Percentiles rank a stretch among this genome's conserved stretches.
Evolutionary conservation across 1,140 invertebrate species (phyloP).

Genomic region (Ceratina calcarata): DNA sequence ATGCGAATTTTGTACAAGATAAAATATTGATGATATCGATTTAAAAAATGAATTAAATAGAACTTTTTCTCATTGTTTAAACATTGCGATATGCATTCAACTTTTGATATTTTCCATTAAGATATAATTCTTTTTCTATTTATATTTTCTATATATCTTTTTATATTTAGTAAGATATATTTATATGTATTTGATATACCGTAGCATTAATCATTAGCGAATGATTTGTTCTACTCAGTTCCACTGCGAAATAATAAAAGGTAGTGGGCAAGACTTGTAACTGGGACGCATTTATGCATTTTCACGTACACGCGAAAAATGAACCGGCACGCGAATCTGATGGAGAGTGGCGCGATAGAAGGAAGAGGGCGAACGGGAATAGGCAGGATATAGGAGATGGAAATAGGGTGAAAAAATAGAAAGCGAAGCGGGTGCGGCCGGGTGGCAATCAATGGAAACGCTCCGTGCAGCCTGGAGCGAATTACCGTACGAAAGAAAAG

Average conservation of each 20-base stretch:
- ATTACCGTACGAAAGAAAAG: constrained; percentile 52
- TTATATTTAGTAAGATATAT: too few species aligned
- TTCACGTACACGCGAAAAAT: constrained; percentile 18
- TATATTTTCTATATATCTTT: too few species aligned
- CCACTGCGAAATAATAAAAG: background rate
- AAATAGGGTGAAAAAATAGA: background rate
- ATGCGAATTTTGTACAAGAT: too few species aligned
- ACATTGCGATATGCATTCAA: too few species aligned
- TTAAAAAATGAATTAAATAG: too few species aligned
- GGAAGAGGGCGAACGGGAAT: background rate
- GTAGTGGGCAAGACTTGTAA: background rate
- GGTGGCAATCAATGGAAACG: constrained; percentile 35
- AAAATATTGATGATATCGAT: too few species aligned
- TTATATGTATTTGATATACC: too few species aligned
- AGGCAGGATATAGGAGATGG: background rate
- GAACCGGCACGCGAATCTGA: constrained; percentile 12
- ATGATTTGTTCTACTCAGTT: too few species aligned
- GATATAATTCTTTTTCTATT: too few species aligned
- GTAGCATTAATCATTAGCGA: too few species aligned
- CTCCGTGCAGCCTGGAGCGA: constrained; percentile 27
- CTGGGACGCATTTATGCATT: constrained; percentile 1
- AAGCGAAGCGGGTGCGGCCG: background rate
- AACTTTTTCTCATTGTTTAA: too few species aligned
- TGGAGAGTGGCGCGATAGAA: background rate
- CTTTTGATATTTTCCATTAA: too few species aligned